Evolutionary conservation across 1,140 invertebrate species (phyloP), one percentile per base, ranked within the genome.

Genomic region (Meteorus sp.): DNA sequence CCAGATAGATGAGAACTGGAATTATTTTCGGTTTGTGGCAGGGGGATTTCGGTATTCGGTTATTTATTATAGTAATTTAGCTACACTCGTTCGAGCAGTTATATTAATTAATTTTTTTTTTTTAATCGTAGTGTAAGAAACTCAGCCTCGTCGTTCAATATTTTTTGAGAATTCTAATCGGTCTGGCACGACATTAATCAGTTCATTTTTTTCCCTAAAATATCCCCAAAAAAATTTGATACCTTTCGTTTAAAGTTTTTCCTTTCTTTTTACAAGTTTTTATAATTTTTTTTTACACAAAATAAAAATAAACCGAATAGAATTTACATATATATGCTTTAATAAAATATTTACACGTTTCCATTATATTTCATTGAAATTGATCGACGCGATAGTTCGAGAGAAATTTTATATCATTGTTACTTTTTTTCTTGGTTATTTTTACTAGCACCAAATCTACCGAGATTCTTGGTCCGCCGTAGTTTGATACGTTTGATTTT

Each of bases 391-490:
- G 22, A 37, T 15, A 47, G 25, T 45, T 56, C 15, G 19, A 17
- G 31, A 23, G 43, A 50, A 39, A 31, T 44, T n/a, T n/a, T n/a
- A n/a, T n/a, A n/a, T n/a, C n/a, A n/a, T n/a, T 15, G n/a, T n/a
- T 39, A 39, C 8, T 48, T 57, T 44, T 11, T 35, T 56, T 56
- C 22, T 56, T 53, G 17, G 31, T 47, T 51, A 25, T 54, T 50
- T 59, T 50, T 25, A 39, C 51, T 58, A 62, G 55, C 53, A 50
- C 52, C 51, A 54, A 62, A 62, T 56, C 55, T 62, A 58, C 60
- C 29, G 51, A 50, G 45, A 58, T 58, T 45, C 48, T 63, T 63
- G 61, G 61, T 63, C 57, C 56, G 54, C 52, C 59, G 45, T 52
- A 53, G 54, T 56, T 56, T 59, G 23, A 41, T 51, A 43, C 13